A percentile compares a stretch with the other conserved stretches of the same genome.
These are phyloP conservation scores for Anguilla rostrata DNA, from an alignment of 2,113 vertebrate species.

Conservation along the genomic window DNA sequence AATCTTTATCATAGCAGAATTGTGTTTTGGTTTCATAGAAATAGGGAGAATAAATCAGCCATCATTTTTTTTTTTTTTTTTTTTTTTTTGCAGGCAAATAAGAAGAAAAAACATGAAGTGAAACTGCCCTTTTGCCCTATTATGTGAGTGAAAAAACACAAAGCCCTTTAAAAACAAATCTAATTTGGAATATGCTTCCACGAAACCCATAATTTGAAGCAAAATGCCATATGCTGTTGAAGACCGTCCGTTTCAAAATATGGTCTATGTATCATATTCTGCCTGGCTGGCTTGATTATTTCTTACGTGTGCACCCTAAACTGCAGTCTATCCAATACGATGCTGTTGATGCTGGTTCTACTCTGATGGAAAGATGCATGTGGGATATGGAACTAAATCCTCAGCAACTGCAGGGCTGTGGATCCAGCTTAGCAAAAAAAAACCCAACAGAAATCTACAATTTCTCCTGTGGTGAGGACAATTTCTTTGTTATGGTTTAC, in stretches of 20 bases:
- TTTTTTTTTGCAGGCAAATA: neutral
- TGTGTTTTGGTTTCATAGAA: constrained; percentile 25
- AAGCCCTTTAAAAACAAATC: neutral
- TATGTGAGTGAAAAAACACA: neutral
- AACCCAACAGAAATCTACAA: constrained; percentile 17
- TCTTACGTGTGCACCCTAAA: neutral
- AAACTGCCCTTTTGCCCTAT: neutral
- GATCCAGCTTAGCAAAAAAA: constrained; percentile 2
- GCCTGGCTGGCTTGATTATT: neutral
- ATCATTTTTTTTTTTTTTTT: neutral
- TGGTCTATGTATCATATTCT: neutral
- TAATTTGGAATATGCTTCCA: neutral
- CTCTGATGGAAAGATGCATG: neutral
- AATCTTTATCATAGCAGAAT: constrained; percentile 23
- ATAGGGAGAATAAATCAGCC: neutral
- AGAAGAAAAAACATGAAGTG: neutral
- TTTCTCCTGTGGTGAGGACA: constrained; percentile 6
- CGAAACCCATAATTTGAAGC: neutral
- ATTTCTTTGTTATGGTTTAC: constrained; percentile 18
- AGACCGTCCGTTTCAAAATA: neutral
- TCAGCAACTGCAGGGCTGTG: constrained; percentile 12
- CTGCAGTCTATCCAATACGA: neutral
- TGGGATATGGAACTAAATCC: constrained; percentile 5
- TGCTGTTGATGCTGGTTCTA: neutral
- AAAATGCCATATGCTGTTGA: neutral